Percentiles rank a stretch among this genome's conserved stretches.
These are phyloP conservation scores for Apamea monoglypha DNA, from an alignment of 2,888 invertebrate genomes.

Conservation along the genomic window DNA sequence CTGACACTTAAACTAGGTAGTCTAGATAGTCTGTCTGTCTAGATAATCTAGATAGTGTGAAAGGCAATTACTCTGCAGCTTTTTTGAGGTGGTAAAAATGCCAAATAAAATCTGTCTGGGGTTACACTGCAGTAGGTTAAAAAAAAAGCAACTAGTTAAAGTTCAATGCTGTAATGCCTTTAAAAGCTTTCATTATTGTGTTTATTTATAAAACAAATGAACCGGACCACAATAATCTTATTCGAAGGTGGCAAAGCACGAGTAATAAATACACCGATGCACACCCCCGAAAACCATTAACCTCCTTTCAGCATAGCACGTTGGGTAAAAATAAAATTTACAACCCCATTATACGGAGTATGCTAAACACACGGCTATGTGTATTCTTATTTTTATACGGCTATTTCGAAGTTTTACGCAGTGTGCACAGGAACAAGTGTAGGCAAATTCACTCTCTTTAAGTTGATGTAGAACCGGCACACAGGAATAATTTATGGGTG, in stretches of 20 bases:
- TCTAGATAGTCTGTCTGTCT: too few relatives aligned
- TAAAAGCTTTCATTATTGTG: too few relatives aligned
- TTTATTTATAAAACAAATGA: constrained; percentile 2
- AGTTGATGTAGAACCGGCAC: neutral
- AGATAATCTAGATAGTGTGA: too few relatives aligned
- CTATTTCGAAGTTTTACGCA: constrained; percentile 40
- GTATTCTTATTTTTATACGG: constrained; percentile 46
- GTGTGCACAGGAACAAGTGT: constrained; percentile 11
- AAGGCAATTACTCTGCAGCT: too few relatives aligned
- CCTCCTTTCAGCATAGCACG: constrained; percentile 48
- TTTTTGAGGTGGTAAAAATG: neutral
- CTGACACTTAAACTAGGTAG: too few relatives aligned
- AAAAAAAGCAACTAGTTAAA: neutral
- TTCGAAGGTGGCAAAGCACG: constrained; percentile 15
- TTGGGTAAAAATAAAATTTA: constrained; percentile 61
- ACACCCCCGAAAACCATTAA: constrained; percentile 53
- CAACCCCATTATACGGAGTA: constrained; percentile 50
- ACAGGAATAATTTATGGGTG: neutral
- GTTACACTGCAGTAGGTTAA: too few relatives aligned
- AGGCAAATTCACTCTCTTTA: constrained; percentile 19
- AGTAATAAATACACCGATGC: constrained; percentile 51
- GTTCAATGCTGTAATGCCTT: neutral
- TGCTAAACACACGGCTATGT: constrained; percentile 26
- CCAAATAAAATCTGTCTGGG: neutral
- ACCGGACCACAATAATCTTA: constrained; percentile 4